A percentile compares a stretch with the other conserved stretches of the same genome.
phyloP scores from a whole-genome alignment of 92 coral and sea anemone genomes.

The Siderastrea radians region DNA sequence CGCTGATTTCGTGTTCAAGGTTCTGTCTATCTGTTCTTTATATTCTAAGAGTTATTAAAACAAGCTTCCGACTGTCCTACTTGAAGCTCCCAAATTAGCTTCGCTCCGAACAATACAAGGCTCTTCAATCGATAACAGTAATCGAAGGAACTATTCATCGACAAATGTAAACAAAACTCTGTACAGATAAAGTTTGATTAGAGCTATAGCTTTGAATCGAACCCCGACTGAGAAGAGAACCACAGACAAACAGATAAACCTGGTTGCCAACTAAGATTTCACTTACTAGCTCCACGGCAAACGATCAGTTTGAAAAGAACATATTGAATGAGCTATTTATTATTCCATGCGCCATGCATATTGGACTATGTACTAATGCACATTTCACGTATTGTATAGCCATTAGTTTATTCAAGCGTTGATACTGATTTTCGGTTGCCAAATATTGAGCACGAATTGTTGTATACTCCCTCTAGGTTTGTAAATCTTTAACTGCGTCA shows the following conservation, averaged over 20 bases:
- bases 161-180: conserved; percentile 21
- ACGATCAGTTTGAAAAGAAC: neutral
- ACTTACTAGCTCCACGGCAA: neutral
- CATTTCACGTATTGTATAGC: too few relatives aligned
- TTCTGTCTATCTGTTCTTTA: neutral
- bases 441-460: neutral
- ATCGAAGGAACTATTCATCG: conserved; percentile 1
- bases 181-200: neutral
- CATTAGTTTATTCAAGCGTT: conserved; percentile 7
- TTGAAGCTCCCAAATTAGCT: neutral
- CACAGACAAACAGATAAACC: neutral
- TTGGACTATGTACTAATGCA: too few relatives aligned
- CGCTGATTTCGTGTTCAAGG: neutral
- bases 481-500: neutral
- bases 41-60: neutral
- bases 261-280: neutral
- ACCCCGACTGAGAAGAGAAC: neutral
- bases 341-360: neutral
- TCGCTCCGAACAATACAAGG: neutral
- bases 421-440: neutral
- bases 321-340: neutral
- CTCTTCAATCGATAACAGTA: conserved; percentile 4
- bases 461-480: neutral
- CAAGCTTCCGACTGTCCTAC: neutral
- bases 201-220: neutral